Base-by-base conservation (phyloP, 2,888 invertebrate genomes). In the Eristalis tenax region DNA sequence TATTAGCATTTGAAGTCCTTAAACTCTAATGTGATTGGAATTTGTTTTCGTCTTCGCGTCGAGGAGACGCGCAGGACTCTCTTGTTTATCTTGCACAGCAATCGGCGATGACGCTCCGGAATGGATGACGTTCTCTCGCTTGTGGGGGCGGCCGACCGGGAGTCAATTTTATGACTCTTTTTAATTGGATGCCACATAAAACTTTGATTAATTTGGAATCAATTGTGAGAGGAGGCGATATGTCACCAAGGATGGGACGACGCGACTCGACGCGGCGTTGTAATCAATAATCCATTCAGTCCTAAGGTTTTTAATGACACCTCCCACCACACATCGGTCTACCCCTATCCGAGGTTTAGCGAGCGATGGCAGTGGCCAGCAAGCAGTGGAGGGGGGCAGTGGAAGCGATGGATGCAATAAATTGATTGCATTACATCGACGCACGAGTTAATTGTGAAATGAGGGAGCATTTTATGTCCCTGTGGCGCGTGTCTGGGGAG, bases 21-120 rank as follows among this genome's bases (percentile, higher is more conserved):
- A 87, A 87, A 87, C 83, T 87, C 87, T 87, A 87, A 87, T 87
- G 87, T 87, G 79, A 87, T 87, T 87, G 83, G 79, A 87, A 87
- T 87, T 87, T 87, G 87, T 87, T 87, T 87, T 87, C 83, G 83
- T 87, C 68, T 83, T n/a, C n/a, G 32, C 32, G 32, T 76, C 73
- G 28, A 71, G 43, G 32, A 26, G 26, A 32, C 32, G 32, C 79
- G 59, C 68, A 79, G 75, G 75, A 83, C 86, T n/a, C 50, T 28
- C 50, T 83, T 83, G 79, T 87, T 87, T 83, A 79, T 83, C 43
- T 75, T 43, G 43, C 57, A 57, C 57, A 57, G 22, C 22, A 5
- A 43, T 38, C 38, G 10, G 38, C 4, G 38, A 38, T 38, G 18
- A 11, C 10, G 26, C 23, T 6, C 32, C 4, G 32, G 32, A 2